These are phyloP conservation scores for Pilophorus perplexus DNA, from an alignment of 2,888 invertebrate genomes.

Conservation along the genomic window DNA sequence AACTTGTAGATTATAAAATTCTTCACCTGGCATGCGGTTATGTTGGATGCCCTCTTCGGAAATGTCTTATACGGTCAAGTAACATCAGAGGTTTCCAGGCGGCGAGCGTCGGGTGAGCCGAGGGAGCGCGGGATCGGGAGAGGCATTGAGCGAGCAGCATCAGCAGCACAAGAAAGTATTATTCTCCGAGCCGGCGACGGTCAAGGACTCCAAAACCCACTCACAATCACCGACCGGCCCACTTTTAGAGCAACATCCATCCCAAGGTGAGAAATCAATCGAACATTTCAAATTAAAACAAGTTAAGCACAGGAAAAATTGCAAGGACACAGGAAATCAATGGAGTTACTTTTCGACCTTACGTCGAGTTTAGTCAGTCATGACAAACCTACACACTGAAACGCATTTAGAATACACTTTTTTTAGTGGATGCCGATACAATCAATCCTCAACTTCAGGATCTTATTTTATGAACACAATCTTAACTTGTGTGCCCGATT, in stretches of 20 bases:
- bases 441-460: too few species aligned
- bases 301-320: not conserved
- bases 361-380: too few species aligned
- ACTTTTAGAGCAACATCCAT: conserved; percentile 2
- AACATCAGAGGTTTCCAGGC: not conserved
- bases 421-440: too few species aligned
- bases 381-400: too few species aligned
- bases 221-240: not conserved
- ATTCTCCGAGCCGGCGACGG: conserved; percentile 33
- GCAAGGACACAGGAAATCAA: too few species aligned
- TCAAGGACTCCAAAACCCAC: conserved; percentile 6
- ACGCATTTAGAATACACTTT: too few species aligned
- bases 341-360: too few species aligned
- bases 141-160: not conserved
- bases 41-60: not conserved
- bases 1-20: not conserved
- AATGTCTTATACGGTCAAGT: too few species aligned
- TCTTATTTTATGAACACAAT: too few species aligned
- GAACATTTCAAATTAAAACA: not conserved
- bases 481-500: too few species aligned
- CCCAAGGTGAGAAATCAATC: conserved; percentile 17
- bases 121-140: conserved; percentile 14
- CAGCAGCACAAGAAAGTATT: conserved; percentile 2
- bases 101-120: conserved; percentile 37
- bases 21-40: too few species aligned